Evolutionary conservation across 2,113 vertebrate genomes (phyloP), one percentile per base, ranked within the genome.

Genomic region (Xenotilapia caudafasciata): DNA sequence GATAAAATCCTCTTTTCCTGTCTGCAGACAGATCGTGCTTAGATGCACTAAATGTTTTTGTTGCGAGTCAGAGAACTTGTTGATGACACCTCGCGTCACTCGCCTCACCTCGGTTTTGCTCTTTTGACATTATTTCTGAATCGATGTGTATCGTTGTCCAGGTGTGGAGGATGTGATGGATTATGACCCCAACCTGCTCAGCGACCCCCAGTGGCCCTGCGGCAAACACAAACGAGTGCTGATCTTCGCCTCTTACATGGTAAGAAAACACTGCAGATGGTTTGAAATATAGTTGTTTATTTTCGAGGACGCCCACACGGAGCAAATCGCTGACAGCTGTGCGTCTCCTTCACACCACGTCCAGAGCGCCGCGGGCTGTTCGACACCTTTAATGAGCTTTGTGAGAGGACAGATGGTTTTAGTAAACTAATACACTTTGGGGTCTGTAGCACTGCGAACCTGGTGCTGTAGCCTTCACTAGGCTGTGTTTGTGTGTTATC

Each of bases 191-290:
- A 96, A 98, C 95, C 93, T 99, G 83, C 96, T 99, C 89, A 98
- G 97, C 31, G 98, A 99, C 93, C 99, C 98, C 6, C 99, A 98
- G 88, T 99, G 99, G 99, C 98, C 98, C 23, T 99, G 99, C 86
- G 99, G 99, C 89, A 99, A 99, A 94, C 98, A 99, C 91, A 99
- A 99, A 91, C 96, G 99, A 9, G 99, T 99, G 51, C 97, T 99
- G 91, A 98, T 99, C 96, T 99, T 99, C 40, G 97, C 98, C 9
- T 99, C 98, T 3, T 99, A 99, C 94, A 99, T 99, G 99, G 98
- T 98, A 92, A 96, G 86, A 79, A 70, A 6, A 51, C 31, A 8
- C 26, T 1, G 17, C 73, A 49, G 45, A 12, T 21, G 23, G 7
- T 19, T 33, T 15, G 42, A 77, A 51, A 77, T n/a, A 4, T 8